Percentiles rank a stretch among this genome's conserved stretches.
These are phyloP conservation scores for Gerris buenoi DNA, from an alignment of 1,140 invertebrate genomes.

Conservation along the genomic window DNA sequence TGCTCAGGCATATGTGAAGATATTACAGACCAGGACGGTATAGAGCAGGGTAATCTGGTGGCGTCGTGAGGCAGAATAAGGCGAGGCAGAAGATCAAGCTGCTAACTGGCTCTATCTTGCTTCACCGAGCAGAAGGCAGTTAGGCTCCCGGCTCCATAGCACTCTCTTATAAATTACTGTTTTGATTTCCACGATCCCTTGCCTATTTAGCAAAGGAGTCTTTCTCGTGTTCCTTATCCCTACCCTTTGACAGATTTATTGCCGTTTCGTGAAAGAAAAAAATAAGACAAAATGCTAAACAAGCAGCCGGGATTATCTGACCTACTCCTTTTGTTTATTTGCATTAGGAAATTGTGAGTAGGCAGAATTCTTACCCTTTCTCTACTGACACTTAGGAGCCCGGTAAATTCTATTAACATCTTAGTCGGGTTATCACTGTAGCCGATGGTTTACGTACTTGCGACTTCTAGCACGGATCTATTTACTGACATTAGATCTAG, in stretches of 20 bases:
- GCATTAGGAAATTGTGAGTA: not conserved
- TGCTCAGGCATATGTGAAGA: too few relatives aligned
- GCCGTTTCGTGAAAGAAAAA: not conserved
- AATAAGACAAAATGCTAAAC: not conserved
- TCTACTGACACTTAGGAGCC: too few relatives aligned
- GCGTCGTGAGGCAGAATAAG: too few relatives aligned
- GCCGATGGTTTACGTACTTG: not conserved
- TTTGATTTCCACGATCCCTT: not conserved
- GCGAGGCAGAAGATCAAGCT: not conserved
- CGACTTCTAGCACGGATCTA: too few relatives aligned
- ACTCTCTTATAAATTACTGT: not conserved
- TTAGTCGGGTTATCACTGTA: too few relatives aligned
- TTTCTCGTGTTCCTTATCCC: not conserved
- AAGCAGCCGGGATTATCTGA: not conserved
- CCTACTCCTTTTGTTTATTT: not conserved
- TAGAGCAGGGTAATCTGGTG: too few relatives aligned
- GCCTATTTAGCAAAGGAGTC: not conserved
- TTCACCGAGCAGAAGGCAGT: not conserved
- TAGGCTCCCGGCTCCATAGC: not conserved
- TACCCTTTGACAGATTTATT: not conserved
- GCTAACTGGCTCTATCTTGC: not conserved
- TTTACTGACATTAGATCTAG: too few relatives aligned
- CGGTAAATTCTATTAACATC: too few relatives aligned
- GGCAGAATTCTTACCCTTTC: not conserved
- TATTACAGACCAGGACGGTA: too few relatives aligned